These are phyloP conservation scores for Pimpla rufipes DNA, from an alignment of 2,888 invertebrate genomes.

Conservation along the genomic window DNA sequence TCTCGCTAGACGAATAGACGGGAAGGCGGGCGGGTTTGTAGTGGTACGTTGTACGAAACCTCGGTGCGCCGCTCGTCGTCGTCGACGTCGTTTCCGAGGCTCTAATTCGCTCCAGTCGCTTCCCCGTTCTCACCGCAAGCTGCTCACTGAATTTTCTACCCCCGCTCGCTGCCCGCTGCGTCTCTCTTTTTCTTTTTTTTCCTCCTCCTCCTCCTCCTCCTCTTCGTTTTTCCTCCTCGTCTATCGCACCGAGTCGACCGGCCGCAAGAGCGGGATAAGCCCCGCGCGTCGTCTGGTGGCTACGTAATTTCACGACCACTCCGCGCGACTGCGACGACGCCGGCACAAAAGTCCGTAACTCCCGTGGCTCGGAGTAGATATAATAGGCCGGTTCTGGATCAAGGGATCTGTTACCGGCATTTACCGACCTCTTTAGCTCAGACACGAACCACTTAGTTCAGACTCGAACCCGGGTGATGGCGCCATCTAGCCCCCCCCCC, in stretches of 20 bases:
- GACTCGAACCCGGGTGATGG: too few species aligned
- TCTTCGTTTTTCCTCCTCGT: neutral
- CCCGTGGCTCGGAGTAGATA: neutral
- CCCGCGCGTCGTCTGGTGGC: slow-evolving; percentile 13
- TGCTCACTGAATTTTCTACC: slow-evolving; percentile 43
- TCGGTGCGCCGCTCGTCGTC: slow-evolving; percentile 15
- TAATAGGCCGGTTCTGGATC: too few species aligned
- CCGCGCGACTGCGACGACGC: neutral
- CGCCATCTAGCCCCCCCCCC: too few species aligned
- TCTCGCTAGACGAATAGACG: slow-evolving; percentile 58
- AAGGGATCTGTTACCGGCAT: too few species aligned
- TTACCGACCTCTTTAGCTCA: too few species aligned
- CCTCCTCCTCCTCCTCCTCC: neutral
- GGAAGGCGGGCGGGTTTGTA: slow-evolving; percentile 9
- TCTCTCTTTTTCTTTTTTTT: slow-evolving; percentile 18
- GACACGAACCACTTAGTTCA: too few species aligned
- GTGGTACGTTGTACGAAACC: slow-evolving; percentile 13
- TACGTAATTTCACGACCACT: slow-evolving; percentile 50
- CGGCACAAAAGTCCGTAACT: slow-evolving; percentile 17
- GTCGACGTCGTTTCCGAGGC: slow-evolving; percentile 27
- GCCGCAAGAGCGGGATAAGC: slow-evolving; percentile 32
- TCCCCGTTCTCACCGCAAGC: slow-evolving; percentile 34
- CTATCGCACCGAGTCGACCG: slow-evolving; percentile 16
- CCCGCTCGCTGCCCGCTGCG: neutral
- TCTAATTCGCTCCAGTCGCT: slow-evolving; percentile 46